Conservation (phyloP, 2,113 vertebrate genomes). For the Acrocephalus kingi region DNA sequence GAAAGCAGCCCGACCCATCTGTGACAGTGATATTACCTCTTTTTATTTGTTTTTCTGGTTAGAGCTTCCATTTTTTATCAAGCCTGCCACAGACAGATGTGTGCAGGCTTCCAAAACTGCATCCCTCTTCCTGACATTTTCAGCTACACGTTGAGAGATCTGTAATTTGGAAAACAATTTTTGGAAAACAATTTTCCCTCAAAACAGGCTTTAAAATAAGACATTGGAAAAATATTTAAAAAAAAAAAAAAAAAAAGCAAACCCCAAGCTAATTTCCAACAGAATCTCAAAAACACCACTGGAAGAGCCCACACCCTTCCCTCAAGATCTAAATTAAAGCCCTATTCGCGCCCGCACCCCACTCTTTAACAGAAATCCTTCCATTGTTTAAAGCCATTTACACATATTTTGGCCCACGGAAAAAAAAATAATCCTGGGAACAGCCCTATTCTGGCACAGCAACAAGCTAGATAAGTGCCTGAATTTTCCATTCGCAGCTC, state of each 20-base stretch:
- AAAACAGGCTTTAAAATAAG: neutral
- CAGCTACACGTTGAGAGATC: neutral
- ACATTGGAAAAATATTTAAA: too few species aligned
- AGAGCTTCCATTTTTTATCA: constrained; percentile 14
- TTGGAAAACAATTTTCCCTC: neutral
- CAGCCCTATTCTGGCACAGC: neutral
- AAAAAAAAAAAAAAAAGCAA: neutral
- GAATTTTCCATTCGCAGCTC: neutral
- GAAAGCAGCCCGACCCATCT: neutral
- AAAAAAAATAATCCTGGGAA: neutral
- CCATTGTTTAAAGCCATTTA: constrained; percentile 47
- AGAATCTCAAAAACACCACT: neutral
- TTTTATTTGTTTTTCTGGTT: constrained; percentile 23
- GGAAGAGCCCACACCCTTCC: constrained; percentile 47
- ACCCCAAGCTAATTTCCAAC: neutral
- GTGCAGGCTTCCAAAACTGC: neutral
- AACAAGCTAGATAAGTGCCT: neutral
- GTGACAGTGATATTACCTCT: neutral
- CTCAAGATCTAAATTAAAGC: neutral
- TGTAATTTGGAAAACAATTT: neutral
- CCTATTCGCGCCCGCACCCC: fast-evolving
- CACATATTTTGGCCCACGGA: neutral
- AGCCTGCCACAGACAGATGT: neutral
- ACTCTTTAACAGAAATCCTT: constrained; percentile 2
- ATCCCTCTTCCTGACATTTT: constrained; percentile 4